Conservation (phyloP, 2,888 invertebrate species). For the Trissolcus japonicus region DNA sequence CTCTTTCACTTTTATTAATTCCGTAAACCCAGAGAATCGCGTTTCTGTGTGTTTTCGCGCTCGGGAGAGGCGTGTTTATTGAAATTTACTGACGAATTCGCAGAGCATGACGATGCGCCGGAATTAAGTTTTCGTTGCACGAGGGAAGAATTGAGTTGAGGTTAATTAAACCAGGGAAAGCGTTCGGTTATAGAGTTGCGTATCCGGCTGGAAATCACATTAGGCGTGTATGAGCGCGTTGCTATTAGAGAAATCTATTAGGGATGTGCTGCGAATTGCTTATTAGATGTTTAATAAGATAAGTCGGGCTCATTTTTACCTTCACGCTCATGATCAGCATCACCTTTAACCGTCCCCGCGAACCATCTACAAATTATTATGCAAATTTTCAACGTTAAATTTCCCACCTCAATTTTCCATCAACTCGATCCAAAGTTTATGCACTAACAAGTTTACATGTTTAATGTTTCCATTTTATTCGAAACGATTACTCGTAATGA, state of each 20-base stretch:
- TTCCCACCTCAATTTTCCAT: too few relatives aligned
- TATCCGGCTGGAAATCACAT: slow-evolving; percentile 55
- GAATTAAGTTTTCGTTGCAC: slow-evolving; percentile 52
- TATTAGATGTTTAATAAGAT: slow-evolving; percentile 46
- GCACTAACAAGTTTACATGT: too few relatives aligned
- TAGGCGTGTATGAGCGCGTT: slow-evolving; percentile 51
- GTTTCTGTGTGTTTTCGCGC: neutral
- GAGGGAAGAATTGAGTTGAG: slow-evolving; percentile 55
- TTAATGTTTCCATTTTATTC: too few relatives aligned
- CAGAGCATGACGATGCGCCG: slow-evolving; percentile 22
- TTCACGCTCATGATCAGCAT: neutral
- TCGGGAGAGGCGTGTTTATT: slow-evolving; percentile 27
- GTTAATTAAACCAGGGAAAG: slow-evolving; percentile 51
- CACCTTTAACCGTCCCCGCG: too few relatives aligned
- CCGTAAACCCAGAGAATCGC: slow-evolving; percentile 4
- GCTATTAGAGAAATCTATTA: slow-evolving; percentile 56
- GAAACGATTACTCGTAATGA: too few relatives aligned
- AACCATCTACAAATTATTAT: too few relatives aligned
- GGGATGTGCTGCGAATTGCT: slow-evolving; percentile 47
- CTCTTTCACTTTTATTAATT: slow-evolving; percentile 42
- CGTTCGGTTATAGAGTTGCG: slow-evolving; percentile 50
- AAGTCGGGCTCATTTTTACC: neutral
- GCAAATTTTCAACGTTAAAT: too few relatives aligned
- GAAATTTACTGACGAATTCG: slow-evolving; percentile 42
- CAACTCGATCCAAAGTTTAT: too few relatives aligned